phyloP scores from a whole-genome alignment of 2,888 invertebrate species.

The Acleris cristana region DNA sequence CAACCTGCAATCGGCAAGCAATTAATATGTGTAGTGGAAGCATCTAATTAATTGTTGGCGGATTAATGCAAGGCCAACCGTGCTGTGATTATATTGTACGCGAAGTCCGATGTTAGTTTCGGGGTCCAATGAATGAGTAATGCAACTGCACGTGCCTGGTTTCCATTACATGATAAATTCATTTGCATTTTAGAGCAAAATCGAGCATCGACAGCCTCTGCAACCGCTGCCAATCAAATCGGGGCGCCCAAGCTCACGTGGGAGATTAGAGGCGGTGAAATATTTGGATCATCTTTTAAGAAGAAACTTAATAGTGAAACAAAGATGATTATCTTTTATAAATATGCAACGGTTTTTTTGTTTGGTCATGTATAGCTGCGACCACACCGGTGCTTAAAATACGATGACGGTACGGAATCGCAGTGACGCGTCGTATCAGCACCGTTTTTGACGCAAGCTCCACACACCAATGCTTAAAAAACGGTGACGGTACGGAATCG shows the following conservation, averaged over 20 bases:
- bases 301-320: too few species aligned
- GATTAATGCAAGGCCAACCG: slow-evolving; percentile 9
- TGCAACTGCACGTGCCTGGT: slow-evolving; percentile 52
- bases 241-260: slow-evolving; percentile 26
- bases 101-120: slow-evolving; percentile 49
- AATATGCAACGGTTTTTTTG: too few species aligned
- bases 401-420: too few species aligned
- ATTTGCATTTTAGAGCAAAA: slow-evolving; percentile 61
- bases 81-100: slow-evolving; percentile 40
- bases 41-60: slow-evolving; percentile 27
- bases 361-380: too few species aligned
- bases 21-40: slow-evolving; percentile 34
- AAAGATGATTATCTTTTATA: too few species aligned
- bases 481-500: too few species aligned
- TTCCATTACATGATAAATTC: slow-evolving; percentile 60
- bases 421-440: too few species aligned
- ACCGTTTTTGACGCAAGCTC: too few species aligned
- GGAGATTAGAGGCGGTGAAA: not conserved
- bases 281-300: slow-evolving; percentile 17
- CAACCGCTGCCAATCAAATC: slow-evolving; percentile 46
- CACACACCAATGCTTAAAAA: too few species aligned
- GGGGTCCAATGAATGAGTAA: slow-evolving; percentile 64
- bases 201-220: slow-evolving; percentile 44
- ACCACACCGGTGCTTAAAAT: too few species aligned
- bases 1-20: slow-evolving; percentile 27